Evolutionary conservation across 1,140 invertebrate genomes (phyloP).

Genomic region (Meloidogyne exigua): DNA sequence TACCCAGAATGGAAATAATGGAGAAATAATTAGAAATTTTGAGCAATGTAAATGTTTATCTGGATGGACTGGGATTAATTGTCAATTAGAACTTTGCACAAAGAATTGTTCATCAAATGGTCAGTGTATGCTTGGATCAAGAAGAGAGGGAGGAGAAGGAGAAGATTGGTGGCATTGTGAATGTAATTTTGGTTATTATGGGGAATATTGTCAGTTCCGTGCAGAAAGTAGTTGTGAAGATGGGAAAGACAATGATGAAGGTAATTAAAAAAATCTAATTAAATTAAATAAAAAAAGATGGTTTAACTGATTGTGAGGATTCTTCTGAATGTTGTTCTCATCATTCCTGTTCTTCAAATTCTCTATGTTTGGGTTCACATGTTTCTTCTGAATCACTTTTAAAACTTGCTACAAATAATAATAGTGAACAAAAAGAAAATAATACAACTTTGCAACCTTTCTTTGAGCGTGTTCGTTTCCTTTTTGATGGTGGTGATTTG

Average conservation of each 20-base stretch:
- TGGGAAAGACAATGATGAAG: constrained; percentile 90
- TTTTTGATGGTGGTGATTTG: constrained; percentile 82
- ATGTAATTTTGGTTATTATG: constrained; percentile 89
- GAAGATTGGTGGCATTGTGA: constrained; percentile 83
- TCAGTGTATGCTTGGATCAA: constrained; percentile 69
- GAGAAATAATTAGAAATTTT: constrained; percentile 64
- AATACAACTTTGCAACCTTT: constrained; percentile 67
- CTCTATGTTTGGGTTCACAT: constrained; percentile 38
- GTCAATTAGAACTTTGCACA: constrained; percentile 86
- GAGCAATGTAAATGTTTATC: constrained; percentile 41
- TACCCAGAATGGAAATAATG: not conserved
- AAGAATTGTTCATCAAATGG: constrained; percentile 89
- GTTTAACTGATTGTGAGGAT: constrained; percentile 91
- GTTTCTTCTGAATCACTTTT: constrained; percentile 86
- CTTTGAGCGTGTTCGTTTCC: constrained; percentile 94
- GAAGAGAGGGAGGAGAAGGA: constrained; percentile 71
- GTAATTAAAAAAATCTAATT: constrained; percentile 67
- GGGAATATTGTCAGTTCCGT: constrained; percentile 79
- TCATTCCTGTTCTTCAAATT: constrained; percentile 74
- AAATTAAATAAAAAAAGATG: constrained; percentile 74
- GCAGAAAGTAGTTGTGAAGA: constrained; percentile 89
- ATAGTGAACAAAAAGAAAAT: not conserved
- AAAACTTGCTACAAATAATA: constrained; percentile 86
- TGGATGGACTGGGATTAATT: constrained; percentile 30
- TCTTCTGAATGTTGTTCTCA: constrained; percentile 85